Percentiles rank a stretch among this genome's conserved stretches.
Conservation (phyloP, 2,797 vertebrate genomes). For the Valencia hispanica region DNA sequence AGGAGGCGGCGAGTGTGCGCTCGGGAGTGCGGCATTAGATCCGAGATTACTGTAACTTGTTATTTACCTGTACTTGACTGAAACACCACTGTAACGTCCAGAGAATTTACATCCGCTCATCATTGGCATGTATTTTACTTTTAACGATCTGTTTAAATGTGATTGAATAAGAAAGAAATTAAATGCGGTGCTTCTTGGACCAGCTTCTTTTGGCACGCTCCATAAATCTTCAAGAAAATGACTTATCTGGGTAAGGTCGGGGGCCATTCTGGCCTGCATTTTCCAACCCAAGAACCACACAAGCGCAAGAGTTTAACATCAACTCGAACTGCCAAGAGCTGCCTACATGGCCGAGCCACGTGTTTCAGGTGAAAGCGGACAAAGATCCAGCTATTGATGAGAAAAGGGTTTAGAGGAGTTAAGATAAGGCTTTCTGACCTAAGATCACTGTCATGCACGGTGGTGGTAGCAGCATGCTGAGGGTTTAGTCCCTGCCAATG, state of each 20-base stretch:
- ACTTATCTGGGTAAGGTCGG: background rate
- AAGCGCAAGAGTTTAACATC: too few species aligned
- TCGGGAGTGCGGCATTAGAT: background rate
- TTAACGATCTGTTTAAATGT: background rate
- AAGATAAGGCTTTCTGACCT: too few species aligned
- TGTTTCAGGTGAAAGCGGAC: too few species aligned
- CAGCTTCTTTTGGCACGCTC: background rate
- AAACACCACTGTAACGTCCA: background rate
- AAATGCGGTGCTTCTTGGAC: background rate
- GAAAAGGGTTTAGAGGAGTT: too few species aligned
- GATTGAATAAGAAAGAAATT: background rate
- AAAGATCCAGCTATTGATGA: too few species aligned
- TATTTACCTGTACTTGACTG: background rate
- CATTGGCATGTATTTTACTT: background rate
- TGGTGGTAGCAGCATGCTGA: too few species aligned
- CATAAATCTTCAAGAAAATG: background rate
- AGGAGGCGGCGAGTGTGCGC: background rate
- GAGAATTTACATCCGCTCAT: background rate
- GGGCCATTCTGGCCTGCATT: background rate
- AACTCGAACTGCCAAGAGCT: too few species aligned
- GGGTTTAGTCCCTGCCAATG: too few species aligned
- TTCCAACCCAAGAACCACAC: too few species aligned
- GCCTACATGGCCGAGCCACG: too few species aligned
- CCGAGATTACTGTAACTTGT: background rate
- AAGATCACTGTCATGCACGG: too few species aligned